Evolutionary conservation across 2,888 invertebrate species (phyloP), one percentile per base, ranked within the genome.

Genomic region (Seira musarum): DNA sequence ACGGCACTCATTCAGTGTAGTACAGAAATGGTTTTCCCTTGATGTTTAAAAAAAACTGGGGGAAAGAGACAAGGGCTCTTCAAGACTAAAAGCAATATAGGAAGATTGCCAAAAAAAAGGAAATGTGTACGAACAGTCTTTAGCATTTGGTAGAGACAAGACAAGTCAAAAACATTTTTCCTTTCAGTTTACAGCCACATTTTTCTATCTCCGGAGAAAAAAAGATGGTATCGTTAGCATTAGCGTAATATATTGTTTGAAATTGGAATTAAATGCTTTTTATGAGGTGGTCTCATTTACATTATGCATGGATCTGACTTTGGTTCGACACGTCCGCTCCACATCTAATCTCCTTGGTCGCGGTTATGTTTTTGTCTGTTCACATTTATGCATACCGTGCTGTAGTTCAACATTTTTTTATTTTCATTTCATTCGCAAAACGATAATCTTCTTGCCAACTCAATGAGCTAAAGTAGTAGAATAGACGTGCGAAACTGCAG

Each of bases 21-120:
- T 2, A 30, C 2, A 30, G 30, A 30, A n/a, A n/a, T 40, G 53
- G 53, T 53, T 53, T 53, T 53, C 13, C 53, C 53, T 53, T 53
- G n/a, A n/a, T n/a, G 6, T 40, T 53, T 15, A 53, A 53, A 17
- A 53, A 30, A 30, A 5, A 2, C 15, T 53, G 53, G 17, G 15
- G 53, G 13, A 13, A 53, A 53, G 53, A 53, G 25, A 21, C 17
- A 60, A 24, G 22, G 35, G 60, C 60, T 53, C 17, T 53, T 13
- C 13, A 8, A 53, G 30, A 53, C 53, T 53, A 53, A 57, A 60
- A 25, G 24, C 22, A 53, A 69, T 17, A 69, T 69, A 69, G 69
- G 69, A 60, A n/a, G 30, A 60, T 69, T 69, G 69, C 69, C 69
- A 69, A 69, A 22, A 69, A 69, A 21, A 30, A 30, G 30, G 8